Base-by-base conservation (phyloP, 2,888 invertebrate species). In the Lissocephala sabroskyi region DNA sequence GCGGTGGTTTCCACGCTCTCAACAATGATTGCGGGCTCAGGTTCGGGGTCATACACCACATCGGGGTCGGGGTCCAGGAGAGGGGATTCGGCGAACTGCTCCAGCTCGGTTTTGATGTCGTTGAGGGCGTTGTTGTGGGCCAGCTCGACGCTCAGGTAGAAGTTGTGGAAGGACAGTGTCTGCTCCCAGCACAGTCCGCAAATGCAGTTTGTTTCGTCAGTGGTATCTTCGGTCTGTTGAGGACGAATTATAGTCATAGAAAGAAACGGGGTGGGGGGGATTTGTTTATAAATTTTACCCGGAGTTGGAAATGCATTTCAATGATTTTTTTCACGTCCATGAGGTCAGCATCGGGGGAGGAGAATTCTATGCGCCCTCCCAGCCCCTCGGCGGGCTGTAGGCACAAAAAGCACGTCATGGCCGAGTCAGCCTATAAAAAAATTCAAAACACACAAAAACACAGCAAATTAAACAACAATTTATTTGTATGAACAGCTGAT, bases 251-350 rank as follows among this genome's bases (percentile, higher is more conserved):
- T 11, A 33, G n/a, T 26, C 13, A n/a, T n/a, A n/a, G n/a, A n/a
- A n/a, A n/a, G n/a, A n/a, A n/a, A n/a, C n/a, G n/a, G n/a, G n/a
- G n/a, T n/a, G n/a, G n/a, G n/a, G n/a, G n/a, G n/a, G n/a, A n/a
- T 9, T n/a, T 1, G 9, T 4, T 14, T 41, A 19, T 9, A 11
- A 32, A n/a, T 7, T 4, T 3, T 55, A 73, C 71, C 55, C 48
- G 56, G 10, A 77, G 49, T 80, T 80, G 78, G 13, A 79, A 79
- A 39, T 79, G 79, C 29, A 70, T 64, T 32, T 71, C 76, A 35
- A 79, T 65, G 3, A 80, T 65, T 28, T 33, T 30, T 9, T 45
- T 56, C n/a, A 66, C 51, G 19, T 63, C 48, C 10, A 79, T 46
- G n/a, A 48, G 29, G 3, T 51, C 41, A 5, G 79, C 80, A 49